Base-by-base conservation (phyloP, 2,113 vertebrate species). In the Syrmaticus mikado region DNA sequence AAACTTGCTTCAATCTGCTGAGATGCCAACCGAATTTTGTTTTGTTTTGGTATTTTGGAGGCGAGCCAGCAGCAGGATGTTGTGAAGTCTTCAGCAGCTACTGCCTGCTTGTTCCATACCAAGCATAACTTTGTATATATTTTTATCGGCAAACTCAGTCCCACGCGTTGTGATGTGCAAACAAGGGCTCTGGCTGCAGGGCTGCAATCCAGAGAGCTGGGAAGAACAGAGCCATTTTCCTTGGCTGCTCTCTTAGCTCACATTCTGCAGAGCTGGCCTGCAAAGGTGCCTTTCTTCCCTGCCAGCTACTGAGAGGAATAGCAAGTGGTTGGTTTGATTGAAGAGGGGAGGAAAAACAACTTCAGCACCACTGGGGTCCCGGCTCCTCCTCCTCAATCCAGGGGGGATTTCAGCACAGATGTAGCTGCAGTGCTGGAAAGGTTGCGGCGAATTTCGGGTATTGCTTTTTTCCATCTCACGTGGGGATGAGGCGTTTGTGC, bases 81-180 rank as follows among this genome's bases (percentile, higher is more conserved):
- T 89, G 92, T 77, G 95, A 95, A 94, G 95, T 20, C 87, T 91
- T 95, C 68, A 19, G 94, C 84, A 90, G 85, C 60, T 74, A 36
- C 90, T 94, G 76, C 85, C 93, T 89, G 92, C 92, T 83, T 58
- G 90, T 93, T 96, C 95, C 95, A 97, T 93, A 95, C 93, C 93
- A 85, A 90, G 95, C 93, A 96, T 93, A 95, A 81, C 97, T 97
- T 46, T 2, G 93, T 84, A 89, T 95, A 53, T 97, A 95, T 97
- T 97, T 97, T 96, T 95, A 95, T 97, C 93, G 62, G 87, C 95
- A 94, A 91, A 81, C 91, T 78, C 40, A 24, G 96, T 97, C 94
- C 94, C 94, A 96, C 93, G 94, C 95, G 28, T 76, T 40, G 7
- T 13, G 85, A 91, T 75, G 87, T 34, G 52, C 94, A 3, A 72